phyloP scores from a whole-genome alignment of 2,888 invertebrate genomes.

The Yponomeuta sedellus region DNA sequence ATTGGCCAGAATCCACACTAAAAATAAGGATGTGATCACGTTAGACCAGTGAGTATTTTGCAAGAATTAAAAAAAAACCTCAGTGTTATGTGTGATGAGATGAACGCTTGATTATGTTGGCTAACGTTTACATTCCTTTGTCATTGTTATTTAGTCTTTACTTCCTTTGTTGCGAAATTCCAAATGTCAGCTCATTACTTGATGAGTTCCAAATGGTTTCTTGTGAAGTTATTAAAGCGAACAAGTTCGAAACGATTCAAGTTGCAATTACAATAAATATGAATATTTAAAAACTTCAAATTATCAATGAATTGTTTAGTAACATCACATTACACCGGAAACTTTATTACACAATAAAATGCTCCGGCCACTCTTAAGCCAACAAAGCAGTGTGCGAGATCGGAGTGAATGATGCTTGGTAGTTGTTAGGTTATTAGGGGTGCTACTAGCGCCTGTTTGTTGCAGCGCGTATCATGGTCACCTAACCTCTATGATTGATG shows the following conservation, averaged over 20 bases:
- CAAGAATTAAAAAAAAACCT: not conserved
- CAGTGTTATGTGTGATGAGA: not conserved
- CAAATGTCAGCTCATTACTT: not conserved
- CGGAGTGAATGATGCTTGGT: not conserved
- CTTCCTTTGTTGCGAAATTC: not conserved
- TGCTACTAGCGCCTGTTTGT: slow-evolving; percentile 77
- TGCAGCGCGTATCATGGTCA: slow-evolving; percentile 99
- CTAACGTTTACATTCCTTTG: slow-evolving; percentile 15
- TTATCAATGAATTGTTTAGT: not conserved
- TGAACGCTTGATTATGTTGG: slow-evolving; percentile 20
- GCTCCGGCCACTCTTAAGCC: not conserved
- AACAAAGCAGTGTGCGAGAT: not conserved
- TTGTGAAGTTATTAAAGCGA: not conserved
- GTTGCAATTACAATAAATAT: not conserved
- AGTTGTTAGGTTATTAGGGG: slow-evolving; percentile 34
- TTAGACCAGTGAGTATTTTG: slow-evolving; percentile 93
- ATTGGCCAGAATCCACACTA: slow-evolving; percentile 92
- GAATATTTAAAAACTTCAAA: not conserved
- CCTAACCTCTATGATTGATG: slow-evolving; percentile 95
- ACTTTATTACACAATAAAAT: not conserved
- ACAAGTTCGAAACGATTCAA: not conserved
- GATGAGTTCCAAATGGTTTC: not conserved
- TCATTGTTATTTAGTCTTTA: not conserved
- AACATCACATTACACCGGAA: not conserved
- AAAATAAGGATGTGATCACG: slow-evolving; percentile 91